Conservation (phyloP, 2,113 vertebrate genomes). For the Pituophis catenifer region DNA sequence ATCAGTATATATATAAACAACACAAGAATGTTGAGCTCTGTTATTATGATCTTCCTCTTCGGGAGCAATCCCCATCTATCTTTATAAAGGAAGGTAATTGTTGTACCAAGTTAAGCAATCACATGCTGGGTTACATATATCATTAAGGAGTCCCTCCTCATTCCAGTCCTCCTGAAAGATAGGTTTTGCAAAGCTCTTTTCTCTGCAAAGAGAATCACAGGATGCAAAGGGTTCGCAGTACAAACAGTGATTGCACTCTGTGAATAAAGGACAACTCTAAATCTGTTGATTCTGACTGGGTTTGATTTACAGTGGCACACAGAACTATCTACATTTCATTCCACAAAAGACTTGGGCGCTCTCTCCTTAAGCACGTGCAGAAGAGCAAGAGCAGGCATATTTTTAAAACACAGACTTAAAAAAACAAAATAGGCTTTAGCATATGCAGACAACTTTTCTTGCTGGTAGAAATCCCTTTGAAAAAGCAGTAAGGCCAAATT, state of each 20-base stretch:
- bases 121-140: slow-evolving; percentile 22
- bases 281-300: slow-evolving; percentile 5
- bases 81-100: slow-evolving; percentile 49
- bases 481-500: not conserved
- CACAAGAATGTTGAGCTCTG: slow-evolving; percentile 51
- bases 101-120: slow-evolving; percentile 48
- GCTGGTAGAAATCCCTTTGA: not conserved
- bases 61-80: slow-evolving; percentile 49
- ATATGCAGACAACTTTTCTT: not conserved
- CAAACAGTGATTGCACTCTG: slow-evolving; percentile 1
- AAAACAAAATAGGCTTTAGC: not conserved
- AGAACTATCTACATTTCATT: not conserved
- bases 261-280: slow-evolving; percentile 15
- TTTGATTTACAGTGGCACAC: not conserved
- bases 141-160: slow-evolving; percentile 34
- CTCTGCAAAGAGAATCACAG: not conserved
- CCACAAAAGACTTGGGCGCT: not conserved
- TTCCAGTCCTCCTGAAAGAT: slow-evolving; percentile 11
- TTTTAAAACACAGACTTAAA: not conserved
- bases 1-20: slow-evolving; percentile 53
- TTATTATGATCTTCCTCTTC: slow-evolving; percentile 51
- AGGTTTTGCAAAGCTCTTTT: slow-evolving; percentile 6
- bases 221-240: accelerated
- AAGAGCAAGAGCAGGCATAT: not conserved
- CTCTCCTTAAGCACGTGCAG: not conserved